Percentiles rank a stretch among this genome's conserved stretches.
Conservation (phyloP, 2,888 invertebrate genomes). For the Andrena chrysosceles region DNA sequence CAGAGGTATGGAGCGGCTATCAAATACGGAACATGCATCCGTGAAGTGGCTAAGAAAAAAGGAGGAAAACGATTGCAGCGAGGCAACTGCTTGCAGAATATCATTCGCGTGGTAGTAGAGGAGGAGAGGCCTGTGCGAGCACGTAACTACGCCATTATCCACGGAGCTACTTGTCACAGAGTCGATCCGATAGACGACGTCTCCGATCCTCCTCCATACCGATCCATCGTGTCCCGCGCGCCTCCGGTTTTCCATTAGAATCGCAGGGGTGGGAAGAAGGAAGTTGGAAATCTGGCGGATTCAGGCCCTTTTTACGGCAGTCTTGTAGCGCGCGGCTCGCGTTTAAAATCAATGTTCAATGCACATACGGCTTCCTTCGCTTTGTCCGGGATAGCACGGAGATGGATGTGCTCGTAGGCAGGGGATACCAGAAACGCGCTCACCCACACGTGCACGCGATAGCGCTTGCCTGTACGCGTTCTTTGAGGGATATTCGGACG, state of each 20-base stretch:
- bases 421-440: conserved; percentile 31
- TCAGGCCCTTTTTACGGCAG: conserved; percentile 43
- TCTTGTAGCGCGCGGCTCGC: conserved; percentile 61
- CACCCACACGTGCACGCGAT: background rate
- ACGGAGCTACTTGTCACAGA: conserved; percentile 57
- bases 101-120: background rate
- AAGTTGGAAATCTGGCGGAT: conserved; percentile 53
- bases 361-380: conserved; percentile 79
- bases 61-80: conserved; percentile 19
- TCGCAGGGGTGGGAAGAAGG: conserved; percentile 27
- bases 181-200: conserved; percentile 61
- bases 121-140: conserved; percentile 13
- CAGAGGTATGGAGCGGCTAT: conserved; percentile 9
- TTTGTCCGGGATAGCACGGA: conserved; percentile 55
- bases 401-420: conserved; percentile 58
- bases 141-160: conserved; percentile 61
- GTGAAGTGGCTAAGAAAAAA: conserved; percentile 4
- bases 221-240: conserved; percentile 45
- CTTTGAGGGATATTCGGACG: conserved; percentile 63
- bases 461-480: conserved; percentile 33
- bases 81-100: conserved; percentile 6
- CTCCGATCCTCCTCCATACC: conserved; percentile 56
- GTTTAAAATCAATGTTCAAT: conserved; percentile 82
- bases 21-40: conserved; percentile 15
- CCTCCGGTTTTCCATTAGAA: conserved; percentile 58